Evolutionary conservation across 1,140 invertebrate species (phyloP).

Genomic region (Asobara japonica): DNA sequence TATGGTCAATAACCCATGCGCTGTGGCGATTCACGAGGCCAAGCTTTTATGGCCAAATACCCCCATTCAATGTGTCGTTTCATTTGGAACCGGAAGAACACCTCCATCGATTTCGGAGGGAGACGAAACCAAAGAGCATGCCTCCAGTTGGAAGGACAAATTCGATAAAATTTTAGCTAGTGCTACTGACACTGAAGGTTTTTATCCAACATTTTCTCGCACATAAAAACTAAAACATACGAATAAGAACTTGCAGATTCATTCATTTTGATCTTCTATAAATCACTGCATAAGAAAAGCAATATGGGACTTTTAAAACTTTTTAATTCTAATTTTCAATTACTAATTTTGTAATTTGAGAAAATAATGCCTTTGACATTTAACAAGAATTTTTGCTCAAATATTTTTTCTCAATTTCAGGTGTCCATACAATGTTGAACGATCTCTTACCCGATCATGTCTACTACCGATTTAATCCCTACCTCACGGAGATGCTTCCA

Average conservation of each 20-base stretch:
- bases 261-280: no score
- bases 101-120: conserved; percentile 57
- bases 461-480: conserved; percentile 93
- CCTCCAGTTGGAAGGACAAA: conserved; percentile 81
- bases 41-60: conserved; percentile 85
- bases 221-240: no score
- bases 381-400: no score
- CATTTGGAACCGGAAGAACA: conserved; percentile 84
- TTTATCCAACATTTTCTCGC: conserved; percentile 27
- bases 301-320: no score
- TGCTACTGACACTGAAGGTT: conserved; percentile 90
- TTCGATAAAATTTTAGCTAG: conserved; percentile 87
- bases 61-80: conserved; percentile 85
- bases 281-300: no score
- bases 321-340: no score
- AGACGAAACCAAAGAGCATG: conserved; percentile 48
- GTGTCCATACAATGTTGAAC: conserved; percentile 82
- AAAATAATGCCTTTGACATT: no score
- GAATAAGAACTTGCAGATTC: background rate
- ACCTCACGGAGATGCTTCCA: conserved; percentile 81
- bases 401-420: conserved; percentile 64
- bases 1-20: conserved; percentile 90
- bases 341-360: no score
- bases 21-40: conserved; percentile 89
- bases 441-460: conserved; percentile 81